These are phyloP conservation scores for Glaucopsyche alexis DNA, from an alignment of 2,888 invertebrate genomes.

Conservation along the genomic window DNA sequence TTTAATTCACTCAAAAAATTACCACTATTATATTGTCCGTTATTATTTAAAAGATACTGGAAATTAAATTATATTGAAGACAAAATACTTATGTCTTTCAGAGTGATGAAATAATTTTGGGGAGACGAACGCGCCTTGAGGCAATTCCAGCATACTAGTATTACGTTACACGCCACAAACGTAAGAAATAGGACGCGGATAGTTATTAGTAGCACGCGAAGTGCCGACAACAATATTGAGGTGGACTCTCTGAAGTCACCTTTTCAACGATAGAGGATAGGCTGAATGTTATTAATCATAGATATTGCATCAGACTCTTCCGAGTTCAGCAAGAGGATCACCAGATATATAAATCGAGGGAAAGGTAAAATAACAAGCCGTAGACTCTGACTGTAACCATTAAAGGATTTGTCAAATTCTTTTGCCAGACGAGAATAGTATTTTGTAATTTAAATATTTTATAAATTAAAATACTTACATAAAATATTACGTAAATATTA, in stretches of 20 bases:
- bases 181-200: slow-evolving; percentile 15
- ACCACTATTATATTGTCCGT: neutral
- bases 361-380: neutral
- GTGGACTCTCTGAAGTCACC: neutral
- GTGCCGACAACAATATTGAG: slow-evolving; percentile 23
- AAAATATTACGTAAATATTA: neutral
- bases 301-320: neutral
- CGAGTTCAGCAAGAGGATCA: neutral
- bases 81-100: neutral
- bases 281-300: neutral
- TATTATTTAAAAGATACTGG: too few species aligned
- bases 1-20: neutral
- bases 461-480: neutral
- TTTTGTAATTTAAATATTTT: neutral
- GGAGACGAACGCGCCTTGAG: slow-evolving; percentile 2
- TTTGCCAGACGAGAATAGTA: too few species aligned
- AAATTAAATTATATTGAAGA: too few species aligned
- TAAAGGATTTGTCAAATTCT: too few species aligned
- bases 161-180: slow-evolving; percentile 7
- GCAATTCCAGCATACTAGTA: slow-evolving; percentile 11
- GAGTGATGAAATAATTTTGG: neutral
- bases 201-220: slow-evolving; percentile 21
- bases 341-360: neutral
- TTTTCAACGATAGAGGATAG: neutral
- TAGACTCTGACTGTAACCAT: too few species aligned